Evolutionary conservation across 2,888 invertebrate genomes (phyloP).

Genomic region (Papilio gigon): DNA sequence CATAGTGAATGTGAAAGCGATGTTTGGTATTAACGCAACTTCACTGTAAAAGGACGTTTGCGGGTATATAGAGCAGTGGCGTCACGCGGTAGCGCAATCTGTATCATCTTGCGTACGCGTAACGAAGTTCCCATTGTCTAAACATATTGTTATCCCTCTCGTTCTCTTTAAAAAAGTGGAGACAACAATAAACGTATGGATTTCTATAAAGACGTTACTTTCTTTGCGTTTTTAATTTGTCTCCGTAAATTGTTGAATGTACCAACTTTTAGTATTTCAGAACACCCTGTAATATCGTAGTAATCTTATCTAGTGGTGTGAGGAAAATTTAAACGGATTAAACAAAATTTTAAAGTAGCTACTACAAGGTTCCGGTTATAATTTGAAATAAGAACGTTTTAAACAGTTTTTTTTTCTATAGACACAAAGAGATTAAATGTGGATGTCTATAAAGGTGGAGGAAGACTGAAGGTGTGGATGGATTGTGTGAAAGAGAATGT

Average conservation of each 20-base stretch:
- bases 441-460: no score
- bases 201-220: no score
- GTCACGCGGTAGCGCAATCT: slow-evolving; percentile 27
- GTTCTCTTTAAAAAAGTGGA: no score
- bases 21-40: slow-evolving; percentile 34
- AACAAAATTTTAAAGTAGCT: neutral
- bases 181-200: no score
- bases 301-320: neutral
- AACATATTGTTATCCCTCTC: no score
- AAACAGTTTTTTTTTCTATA: neutral
- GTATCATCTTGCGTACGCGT: neutral
- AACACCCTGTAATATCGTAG: neutral
- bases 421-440: neutral
- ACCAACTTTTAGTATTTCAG: neutral
- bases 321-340: neutral
- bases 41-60: slow-evolving; percentile 23
- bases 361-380: neutral
- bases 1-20: slow-evolving; percentile 40
- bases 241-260: neutral
- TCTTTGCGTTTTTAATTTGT: no score
- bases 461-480: no score
- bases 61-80: slow-evolving; percentile 13
- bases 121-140: neutral
- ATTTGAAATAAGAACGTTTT: neutral
- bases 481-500: no score